These are phyloP conservation scores for Leucosticte australis DNA, from an alignment of 2,113 vertebrate genomes.

Conservation along the genomic window DNA sequence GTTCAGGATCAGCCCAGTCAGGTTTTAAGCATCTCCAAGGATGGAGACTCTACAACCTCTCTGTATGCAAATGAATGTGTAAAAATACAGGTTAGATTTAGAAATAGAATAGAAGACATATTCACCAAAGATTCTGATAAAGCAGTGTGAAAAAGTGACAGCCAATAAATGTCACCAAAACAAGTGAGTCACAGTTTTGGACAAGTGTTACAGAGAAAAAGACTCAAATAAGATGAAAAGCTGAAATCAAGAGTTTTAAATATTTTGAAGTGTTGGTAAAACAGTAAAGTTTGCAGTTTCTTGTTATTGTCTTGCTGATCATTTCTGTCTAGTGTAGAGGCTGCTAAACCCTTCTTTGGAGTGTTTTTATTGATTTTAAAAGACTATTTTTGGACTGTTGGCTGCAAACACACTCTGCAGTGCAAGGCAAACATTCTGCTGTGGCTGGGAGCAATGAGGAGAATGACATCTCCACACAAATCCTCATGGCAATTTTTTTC, in stretches of 20 bases:
- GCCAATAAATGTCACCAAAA: background rate
- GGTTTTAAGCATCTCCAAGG: background rate
- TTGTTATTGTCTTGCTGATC: background rate
- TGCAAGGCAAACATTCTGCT: background rate
- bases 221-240: background rate
- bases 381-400: background rate
- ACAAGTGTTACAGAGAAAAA: background rate
- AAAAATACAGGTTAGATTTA: background rate
- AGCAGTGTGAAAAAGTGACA: background rate
- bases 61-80: background rate
- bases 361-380: background rate
- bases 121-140: background rate
- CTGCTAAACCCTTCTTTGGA: background rate
- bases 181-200: background rate
- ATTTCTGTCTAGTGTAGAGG: background rate
- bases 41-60: background rate
- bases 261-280: background rate
- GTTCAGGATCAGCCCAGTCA: background rate
- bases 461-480: constrained; percentile 5
- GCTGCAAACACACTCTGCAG: background rate
- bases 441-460: background rate
- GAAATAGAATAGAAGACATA: background rate
- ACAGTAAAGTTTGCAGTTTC: background rate
- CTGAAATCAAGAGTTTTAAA: background rate
- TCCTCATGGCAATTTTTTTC: background rate